Conservation (phyloP, 2,888 invertebrate genomes). For the Conchocele bisecta region DNA sequence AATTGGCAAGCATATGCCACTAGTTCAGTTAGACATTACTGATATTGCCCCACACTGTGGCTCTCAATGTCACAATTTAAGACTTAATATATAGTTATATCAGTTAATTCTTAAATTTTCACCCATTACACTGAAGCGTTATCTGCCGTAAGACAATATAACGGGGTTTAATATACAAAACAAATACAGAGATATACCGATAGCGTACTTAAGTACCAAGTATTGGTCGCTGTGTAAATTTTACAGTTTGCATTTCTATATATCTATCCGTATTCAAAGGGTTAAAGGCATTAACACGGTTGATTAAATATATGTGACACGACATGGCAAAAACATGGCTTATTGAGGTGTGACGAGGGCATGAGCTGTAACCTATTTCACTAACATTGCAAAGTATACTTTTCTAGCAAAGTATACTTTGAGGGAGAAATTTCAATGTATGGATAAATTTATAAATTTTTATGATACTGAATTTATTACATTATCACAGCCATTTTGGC, state of each 20-base stretch:
- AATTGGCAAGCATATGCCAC: slow-evolving; percentile 35
- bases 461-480: no score
- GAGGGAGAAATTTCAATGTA: no score
- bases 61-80: slow-evolving; percentile 39
- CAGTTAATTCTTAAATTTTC: slow-evolving; percentile 48
- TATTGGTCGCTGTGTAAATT: background rate
- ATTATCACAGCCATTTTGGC: no score
- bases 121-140: slow-evolving; percentile 25
- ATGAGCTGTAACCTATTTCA: no score
- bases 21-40: slow-evolving; percentile 26
- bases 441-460: no score
- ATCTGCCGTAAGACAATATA: slow-evolving; percentile 55
- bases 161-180: slow-evolving; percentile 53
- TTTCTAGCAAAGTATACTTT: no score
- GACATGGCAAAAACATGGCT: no score
- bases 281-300: no score
- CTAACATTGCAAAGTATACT: no score
- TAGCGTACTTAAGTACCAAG: slow-evolving; percentile 30
- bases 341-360: no score
- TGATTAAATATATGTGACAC: no score
- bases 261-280: no score
- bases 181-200: slow-evolving; percentile 44
- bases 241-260: slow-evolving; percentile 6
- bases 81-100: slow-evolving; percentile 46
- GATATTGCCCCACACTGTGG: slow-evolving; percentile 13